These are phyloP conservation scores for Myripristis murdjan DNA, from an alignment of 2,797 vertebrate genomes.

Conservation along the genomic window DNA sequence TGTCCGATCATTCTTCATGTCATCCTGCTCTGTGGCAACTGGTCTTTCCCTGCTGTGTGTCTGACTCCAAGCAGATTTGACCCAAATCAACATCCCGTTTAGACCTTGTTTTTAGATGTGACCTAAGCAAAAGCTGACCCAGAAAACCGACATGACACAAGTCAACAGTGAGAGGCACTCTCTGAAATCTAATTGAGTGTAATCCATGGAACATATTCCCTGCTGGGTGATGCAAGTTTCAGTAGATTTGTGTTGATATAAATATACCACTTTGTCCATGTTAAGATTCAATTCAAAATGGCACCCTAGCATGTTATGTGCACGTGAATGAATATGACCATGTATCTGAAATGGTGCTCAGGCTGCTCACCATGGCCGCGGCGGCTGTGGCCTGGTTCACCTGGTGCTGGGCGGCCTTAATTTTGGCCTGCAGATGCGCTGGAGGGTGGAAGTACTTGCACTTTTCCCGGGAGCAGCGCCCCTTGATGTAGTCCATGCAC, in stretches of 20 bases:
- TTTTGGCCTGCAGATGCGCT: constrained; percentile 98
- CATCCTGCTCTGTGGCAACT: constrained; percentile 37
- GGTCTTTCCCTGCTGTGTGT: background rate
- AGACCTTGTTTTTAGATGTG: constrained; percentile 38
- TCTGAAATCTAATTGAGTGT: constrained; percentile 33
- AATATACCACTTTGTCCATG: background rate
- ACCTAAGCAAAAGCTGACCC: constrained; percentile 65
- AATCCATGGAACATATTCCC: constrained; percentile 45
- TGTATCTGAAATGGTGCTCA: constrained; percentile 7
- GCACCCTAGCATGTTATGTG: constrained; percentile 22
- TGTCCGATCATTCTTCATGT: constrained; percentile 63
- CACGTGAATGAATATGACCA: constrained; percentile 42
- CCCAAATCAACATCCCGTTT: constrained; percentile 53
- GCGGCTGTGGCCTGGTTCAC: constrained; percentile 98
- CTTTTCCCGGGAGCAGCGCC: constrained; percentile 97
- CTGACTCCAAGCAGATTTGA: constrained; percentile 32
- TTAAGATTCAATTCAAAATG: background rate
- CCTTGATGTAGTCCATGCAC: constrained; percentile 99
- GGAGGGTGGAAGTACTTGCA: constrained; percentile 99
- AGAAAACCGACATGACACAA: constrained; percentile 41
- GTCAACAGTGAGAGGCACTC: constrained; percentile 41
- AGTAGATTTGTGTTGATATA: background rate
- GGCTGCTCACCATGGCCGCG: constrained; percentile 94
- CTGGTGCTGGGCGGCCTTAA: constrained; percentile 98
- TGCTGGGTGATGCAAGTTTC: background rate